Conservation (phyloP, 2,797 vertebrate species). For the Aplochiton taeniatus region DNA sequence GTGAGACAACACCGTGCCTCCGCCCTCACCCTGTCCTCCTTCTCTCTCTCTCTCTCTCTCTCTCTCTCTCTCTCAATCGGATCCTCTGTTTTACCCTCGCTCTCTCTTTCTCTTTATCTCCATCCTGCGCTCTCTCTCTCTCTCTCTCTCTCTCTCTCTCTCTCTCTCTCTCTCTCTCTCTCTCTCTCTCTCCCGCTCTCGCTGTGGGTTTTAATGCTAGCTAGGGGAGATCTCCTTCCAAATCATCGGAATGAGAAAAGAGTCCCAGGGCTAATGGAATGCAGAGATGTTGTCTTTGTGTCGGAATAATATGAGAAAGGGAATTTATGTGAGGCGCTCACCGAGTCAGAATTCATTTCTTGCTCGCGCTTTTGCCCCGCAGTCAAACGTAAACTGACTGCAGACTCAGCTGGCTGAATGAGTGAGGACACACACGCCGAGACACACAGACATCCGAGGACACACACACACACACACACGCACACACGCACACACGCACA, state of each 20-base stretch:
- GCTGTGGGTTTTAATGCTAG: constrained; percentile 58
- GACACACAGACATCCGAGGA: constrained; percentile 6
- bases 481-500: constrained; percentile 19
- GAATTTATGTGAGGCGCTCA: constrained; percentile 68
- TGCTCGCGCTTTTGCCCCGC: constrained; percentile 76
- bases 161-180: constrained; percentile 52
- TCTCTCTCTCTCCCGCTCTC: constrained; percentile 47
- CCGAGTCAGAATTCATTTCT: constrained; percentile 78
- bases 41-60: neutral
- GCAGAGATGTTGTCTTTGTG: constrained; percentile 81
- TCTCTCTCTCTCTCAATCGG: neutral
- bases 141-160: constrained; percentile 47
- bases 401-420: constrained; percentile 75
- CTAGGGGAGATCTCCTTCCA: constrained; percentile 63
- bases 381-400: constrained; percentile 77
- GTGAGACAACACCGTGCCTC: constrained; percentile 32
- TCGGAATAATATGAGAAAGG: constrained; percentile 73
- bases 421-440: constrained; percentile 61
- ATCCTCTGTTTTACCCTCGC: neutral
- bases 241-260: constrained; percentile 70
- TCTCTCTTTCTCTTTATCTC: constrained; percentile 40
- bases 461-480: constrained; percentile 14
- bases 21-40: neutral
- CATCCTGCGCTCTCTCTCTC: neutral
- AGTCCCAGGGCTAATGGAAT: constrained; percentile 74